These are phyloP conservation scores for Eristalis intricaria DNA, from an alignment of 2,888 invertebrate genomes.

Conservation along the genomic window DNA sequence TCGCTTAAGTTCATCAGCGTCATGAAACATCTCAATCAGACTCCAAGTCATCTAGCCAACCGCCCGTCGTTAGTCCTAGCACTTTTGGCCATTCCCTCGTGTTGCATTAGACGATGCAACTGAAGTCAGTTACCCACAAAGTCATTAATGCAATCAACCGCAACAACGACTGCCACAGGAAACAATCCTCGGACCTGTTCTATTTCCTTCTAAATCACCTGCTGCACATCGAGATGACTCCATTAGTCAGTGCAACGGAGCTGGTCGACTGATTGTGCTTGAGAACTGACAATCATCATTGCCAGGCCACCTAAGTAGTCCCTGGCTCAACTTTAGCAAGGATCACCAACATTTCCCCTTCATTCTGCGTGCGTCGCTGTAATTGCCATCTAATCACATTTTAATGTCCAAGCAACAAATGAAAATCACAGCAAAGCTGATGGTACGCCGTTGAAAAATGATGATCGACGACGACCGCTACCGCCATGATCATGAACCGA, in stretches of 20 bases:
- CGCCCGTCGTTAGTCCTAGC: too few species aligned
- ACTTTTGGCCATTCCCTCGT: too few species aligned
- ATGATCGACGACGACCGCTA: slow-evolving; percentile 15
- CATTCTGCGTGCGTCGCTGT: neutral
- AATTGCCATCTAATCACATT: slow-evolving; percentile 61
- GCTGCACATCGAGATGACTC: neutral
- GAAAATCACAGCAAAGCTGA: slow-evolving; percentile 41
- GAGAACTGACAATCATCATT: neutral
- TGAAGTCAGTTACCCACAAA: neutral
- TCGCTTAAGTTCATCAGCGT: too few species aligned
- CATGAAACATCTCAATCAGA: too few species aligned
- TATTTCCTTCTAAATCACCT: slow-evolving; percentile 13
- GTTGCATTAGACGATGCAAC: neutral
- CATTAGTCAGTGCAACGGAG: neutral
- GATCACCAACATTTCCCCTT: slow-evolving; percentile 6
- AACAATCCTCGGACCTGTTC: slow-evolving; percentile 45
- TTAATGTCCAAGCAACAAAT: slow-evolving; percentile 62
- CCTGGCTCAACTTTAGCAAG: slow-evolving; percentile 29
- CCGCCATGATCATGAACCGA: slow-evolving; percentile 3
- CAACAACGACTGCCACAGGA: slow-evolving; percentile 33
- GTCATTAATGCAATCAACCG: neutral
- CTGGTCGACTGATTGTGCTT: neutral
- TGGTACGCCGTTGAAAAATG: slow-evolving; percentile 12
- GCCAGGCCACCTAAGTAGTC: neutral
- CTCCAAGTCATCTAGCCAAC: too few species aligned